A percentile compares a stretch with the other conserved stretches of the same genome.
Evolutionary conservation across 2,797 vertebrate species (phyloP).

Genomic region (Lacerta bilineata): DNA sequence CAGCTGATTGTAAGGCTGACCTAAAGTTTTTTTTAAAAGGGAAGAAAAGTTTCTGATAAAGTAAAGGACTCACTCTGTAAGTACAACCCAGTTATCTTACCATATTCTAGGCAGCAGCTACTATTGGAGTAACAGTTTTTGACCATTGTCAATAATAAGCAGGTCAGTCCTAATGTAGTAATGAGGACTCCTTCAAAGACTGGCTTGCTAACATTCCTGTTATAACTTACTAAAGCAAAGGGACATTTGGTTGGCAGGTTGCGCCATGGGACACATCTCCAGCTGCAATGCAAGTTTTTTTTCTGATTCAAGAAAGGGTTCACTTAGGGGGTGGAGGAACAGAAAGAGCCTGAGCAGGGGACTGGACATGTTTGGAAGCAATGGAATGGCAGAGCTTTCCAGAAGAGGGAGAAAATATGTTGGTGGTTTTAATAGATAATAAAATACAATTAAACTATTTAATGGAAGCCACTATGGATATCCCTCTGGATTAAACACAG

Average conservation of each 20-base stretch:
- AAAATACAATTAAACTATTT: neutral
- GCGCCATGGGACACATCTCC: neutral
- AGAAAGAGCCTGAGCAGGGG: neutral
- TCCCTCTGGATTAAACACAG: neutral
- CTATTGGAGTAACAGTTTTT: conserved; percentile 1
- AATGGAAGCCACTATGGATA: neutral
- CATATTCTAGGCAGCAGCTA: neutral
- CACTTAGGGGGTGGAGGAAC: too few species aligned
- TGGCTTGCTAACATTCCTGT: neutral
- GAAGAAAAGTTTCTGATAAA: neutral
- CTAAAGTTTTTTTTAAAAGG: conserved; percentile 75
- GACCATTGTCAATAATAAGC: too few species aligned
- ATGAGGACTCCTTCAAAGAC: neutral
- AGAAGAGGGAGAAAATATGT: neutral
- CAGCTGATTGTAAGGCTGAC: conserved; percentile 99
- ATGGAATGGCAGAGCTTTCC: neutral
- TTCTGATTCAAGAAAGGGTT: neutral
- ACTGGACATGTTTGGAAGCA: neutral
- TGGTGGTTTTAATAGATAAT: neutral
- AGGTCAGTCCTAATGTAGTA: neutral
- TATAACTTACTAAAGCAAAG: neutral
- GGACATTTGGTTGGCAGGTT: neutral
- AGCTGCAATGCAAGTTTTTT: neutral
- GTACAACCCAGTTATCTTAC: neutral
- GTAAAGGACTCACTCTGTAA: neutral